A percentile compares a stretch with the other conserved stretches of the same genome.
phyloP scores from a whole-genome alignment of 2,113 vertebrate genomes.

The Pan troglodytes region NHGRI_mPanTro3-v2.1_pri NC_072408.2:50836001-50836500 shows the following conservation, averaged over 20 bases:
- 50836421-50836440: rapidly evolving
- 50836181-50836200: not conserved
- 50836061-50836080: not conserved
- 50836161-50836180: not conserved
- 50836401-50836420: not conserved
- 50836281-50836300: not conserved
- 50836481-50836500: not conserved
- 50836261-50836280: not conserved
- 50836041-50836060: not conserved
- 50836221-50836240: not conserved
- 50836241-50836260: not conserved
- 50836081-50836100: not conserved
- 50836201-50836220: not conserved
- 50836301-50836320: not conserved
- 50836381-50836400: not conserved
- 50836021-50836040: not conserved
- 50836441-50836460: not conserved
- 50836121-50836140: not conserved
- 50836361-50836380: not conserved
- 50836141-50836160: not conserved
- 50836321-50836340: not conserved
- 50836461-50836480: not conserved
- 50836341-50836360: not conserved
- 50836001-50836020: not conserved
- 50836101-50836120: not conserved